Evolutionary conservation across 2,797 vertebrate species (phyloP), one percentile per base, ranked within the genome.

Genomic region (Benthosema pterotum): DNA sequence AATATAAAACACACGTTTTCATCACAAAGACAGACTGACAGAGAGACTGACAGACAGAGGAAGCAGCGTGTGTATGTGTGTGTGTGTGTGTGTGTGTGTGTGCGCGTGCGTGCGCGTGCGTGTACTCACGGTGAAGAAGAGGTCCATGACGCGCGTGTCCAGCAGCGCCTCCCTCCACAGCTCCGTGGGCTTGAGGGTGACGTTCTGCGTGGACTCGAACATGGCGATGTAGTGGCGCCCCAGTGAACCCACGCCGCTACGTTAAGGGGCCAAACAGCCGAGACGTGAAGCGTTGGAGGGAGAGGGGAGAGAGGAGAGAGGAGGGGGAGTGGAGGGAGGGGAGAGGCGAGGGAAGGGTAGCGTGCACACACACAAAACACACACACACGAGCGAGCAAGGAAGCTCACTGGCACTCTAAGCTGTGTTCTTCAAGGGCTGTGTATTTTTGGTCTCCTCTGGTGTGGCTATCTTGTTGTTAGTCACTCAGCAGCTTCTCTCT

Each of bases 221-320:
- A 99, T 98, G 89, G 97, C 97, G 91, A 99, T 98, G 95, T 99
- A 99, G 94, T 99, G 97, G 92, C 97, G 96, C 91, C 98, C 98
- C 91, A 99, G 97, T 99, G 93, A 94, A n/a, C n/a, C n/a, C 90
- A 89, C 91, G 79, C 88, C 81, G 83, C 48, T n/a, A 88, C 87
- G 96, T 97, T 96, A 99, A 98, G 96, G 95, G n/a, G n/a, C n/a
- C 93, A 94, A 95, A 94, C 92, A 94, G 87, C 91, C n/a, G n/a
- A n/a, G n/a, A n/a, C n/a, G n/a, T n/a, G n/a, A n/a, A 94, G 88
- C 93, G 95, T n/a, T 93, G 68, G 65, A 85, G 85, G 67, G 65
- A 85, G 85, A 85, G 52, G 71, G 42, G 32, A 65, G 16, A 4
- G 28, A 45, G 11, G 43, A n/a, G 48, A 85, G 87, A 90, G 78